These are phyloP conservation scores for Mus pahari DNA, from an alignment of 2,113 vertebrate genomes.

Conservation along the genomic window DNA sequence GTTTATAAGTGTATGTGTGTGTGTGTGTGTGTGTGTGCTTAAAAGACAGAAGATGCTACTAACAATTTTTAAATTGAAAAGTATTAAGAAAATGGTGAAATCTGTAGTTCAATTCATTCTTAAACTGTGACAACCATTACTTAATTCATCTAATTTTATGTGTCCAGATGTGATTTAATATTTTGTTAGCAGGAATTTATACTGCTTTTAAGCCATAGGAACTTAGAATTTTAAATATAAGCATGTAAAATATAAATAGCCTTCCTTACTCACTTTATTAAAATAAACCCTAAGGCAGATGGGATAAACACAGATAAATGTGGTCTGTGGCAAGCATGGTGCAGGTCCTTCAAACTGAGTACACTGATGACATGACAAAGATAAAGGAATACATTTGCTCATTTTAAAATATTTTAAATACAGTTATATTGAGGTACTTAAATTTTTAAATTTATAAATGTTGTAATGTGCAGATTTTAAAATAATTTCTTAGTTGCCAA, in stretches of 20 bases:
- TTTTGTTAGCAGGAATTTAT: background rate
- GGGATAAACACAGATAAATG: background rate
- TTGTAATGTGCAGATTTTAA: background rate
- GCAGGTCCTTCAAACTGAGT: background rate
- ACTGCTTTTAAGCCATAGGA: background rate
- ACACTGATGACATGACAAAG: background rate
- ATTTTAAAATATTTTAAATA: background rate
- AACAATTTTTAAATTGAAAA: background rate
- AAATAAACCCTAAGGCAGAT: background rate
- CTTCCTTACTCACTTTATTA: background rate
- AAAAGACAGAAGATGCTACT: background rate
- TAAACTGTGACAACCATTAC: background rate
- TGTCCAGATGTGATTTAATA: background rate
- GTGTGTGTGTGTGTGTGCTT: background rate
- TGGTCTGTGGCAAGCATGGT: background rate
- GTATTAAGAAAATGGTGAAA: background rate
- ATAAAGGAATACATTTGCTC: background rate
- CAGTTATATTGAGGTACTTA: background rate
- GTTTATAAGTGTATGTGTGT: background rate
- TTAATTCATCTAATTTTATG: background rate
- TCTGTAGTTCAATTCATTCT: background rate
- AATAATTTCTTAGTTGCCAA: background rate
- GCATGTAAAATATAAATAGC: background rate
- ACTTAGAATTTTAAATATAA: background rate
- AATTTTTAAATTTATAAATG: background rate